phyloP scores from a whole-genome alignment of 2,113 vertebrate species.

The Cromileptes altivelis region DNA sequence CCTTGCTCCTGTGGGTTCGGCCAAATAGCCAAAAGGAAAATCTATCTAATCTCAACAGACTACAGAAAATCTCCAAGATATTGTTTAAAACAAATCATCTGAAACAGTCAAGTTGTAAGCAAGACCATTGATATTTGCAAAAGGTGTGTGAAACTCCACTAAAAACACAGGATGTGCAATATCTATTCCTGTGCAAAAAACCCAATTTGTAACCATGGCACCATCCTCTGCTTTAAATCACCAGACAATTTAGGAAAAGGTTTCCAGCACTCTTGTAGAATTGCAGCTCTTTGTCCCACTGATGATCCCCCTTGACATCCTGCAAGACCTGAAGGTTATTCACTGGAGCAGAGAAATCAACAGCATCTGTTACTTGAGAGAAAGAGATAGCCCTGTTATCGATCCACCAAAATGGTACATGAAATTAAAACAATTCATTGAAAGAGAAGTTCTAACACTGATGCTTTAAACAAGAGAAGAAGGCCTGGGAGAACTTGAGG shows the following conservation, averaged over 20 bases:
- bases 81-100: constrained; percentile 20
- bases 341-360: not conserved
- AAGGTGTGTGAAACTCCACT: not conserved
- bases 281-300: constrained; percentile 21
- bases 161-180: constrained; percentile 4
- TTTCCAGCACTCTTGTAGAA: not conserved
- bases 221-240: constrained; percentile 17
- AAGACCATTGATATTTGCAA: not conserved
- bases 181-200: not conserved
- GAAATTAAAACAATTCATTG: not conserved
- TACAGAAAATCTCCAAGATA: not conserved
- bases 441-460: not conserved
- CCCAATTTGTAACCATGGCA: not conserved
- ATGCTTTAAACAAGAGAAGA: not conserved
- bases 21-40: constrained; percentile 31
- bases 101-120: constrained; percentile 10
- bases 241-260: constrained; percentile 3
- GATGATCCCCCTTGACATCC: constrained; percentile 10
- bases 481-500: too few relatives aligned
- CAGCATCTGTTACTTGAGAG: not conserved
- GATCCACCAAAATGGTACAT: not conserved
- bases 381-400: not conserved
- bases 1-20: not conserved
- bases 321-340: constrained; percentile 4
- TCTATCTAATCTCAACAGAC: not conserved